Evolutionary conservation across 2,888 invertebrate species (phyloP).

Genomic region (Athrips mouffetella): DNA sequence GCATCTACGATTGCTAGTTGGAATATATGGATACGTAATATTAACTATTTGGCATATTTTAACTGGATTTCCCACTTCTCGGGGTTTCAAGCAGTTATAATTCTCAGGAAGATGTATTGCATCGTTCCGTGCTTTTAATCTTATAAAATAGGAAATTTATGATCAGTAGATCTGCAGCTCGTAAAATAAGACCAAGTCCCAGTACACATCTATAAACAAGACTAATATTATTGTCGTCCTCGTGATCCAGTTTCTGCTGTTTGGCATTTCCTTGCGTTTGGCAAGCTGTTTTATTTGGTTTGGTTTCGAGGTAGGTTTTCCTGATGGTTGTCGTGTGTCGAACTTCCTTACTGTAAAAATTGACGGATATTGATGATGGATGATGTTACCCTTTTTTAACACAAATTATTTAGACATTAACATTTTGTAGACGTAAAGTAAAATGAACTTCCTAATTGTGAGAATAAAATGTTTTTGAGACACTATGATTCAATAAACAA

Average conservation of each 20-base stretch:
- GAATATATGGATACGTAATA: background rate
- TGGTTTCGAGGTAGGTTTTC: background rate
- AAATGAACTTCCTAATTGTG: no score
- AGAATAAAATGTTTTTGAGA: no score
- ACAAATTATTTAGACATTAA: no score
- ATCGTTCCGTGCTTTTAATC: background rate
- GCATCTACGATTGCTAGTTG: background rate
- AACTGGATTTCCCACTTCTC: no score
- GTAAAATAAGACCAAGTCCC: background rate
- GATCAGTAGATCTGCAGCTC: background rate
- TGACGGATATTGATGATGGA: no score
- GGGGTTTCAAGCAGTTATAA: no score
- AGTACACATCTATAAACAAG: background rate
- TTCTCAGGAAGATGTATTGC: background rate
- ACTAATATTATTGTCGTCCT: background rate
- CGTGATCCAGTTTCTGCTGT: no score
- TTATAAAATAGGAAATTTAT: background rate
- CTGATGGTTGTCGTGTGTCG: background rate
- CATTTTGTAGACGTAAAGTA: no score
- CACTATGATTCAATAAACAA: no score
- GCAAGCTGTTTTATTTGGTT: slow-evolving; percentile 1
- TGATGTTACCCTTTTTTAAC: no score
- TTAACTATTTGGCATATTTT: no score
- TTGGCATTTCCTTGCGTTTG: slow-evolving; percentile 4
- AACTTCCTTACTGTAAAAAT: no score